These are phyloP conservation scores for Stigmatopora nigra DNA, from an alignment of 2,113 vertebrate genomes.

Conservation along the genomic window DNA sequence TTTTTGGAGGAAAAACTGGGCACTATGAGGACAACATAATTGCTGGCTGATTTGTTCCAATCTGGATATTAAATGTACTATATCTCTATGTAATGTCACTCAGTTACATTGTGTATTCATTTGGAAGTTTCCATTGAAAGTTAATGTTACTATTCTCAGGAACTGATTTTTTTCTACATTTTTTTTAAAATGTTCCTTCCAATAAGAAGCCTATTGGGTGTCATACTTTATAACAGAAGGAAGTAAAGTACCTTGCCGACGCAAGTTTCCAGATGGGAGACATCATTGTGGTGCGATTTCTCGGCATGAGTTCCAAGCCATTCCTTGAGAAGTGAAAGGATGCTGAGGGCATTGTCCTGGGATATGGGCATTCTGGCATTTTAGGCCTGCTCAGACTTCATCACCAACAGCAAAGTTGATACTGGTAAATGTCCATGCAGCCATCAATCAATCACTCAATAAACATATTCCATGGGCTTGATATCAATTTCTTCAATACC, in stretches of 20 bases:
- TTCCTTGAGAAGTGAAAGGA: slow-evolving; percentile 81
- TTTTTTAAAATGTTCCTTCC: no score
- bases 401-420: slow-evolving; percentile 17
- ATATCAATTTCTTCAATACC: slow-evolving; percentile 19
- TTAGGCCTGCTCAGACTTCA: slow-evolving; percentile 36
- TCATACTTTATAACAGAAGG: neutral
- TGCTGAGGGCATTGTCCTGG: slow-evolving; percentile 84
- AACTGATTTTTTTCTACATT: no score
- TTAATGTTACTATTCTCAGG: no score
- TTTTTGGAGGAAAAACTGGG: no score
- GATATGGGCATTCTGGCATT: slow-evolving; percentile 92
- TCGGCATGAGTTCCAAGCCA: slow-evolving; percentile 70
- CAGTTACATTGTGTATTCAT: no score
- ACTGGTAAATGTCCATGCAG: neutral
- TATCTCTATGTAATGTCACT: no score
- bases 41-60: no score
- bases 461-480: neutral
- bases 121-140: no score
- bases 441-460: slow-evolving; percentile 19
- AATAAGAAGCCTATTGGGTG: neutral
- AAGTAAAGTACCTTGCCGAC: slow-evolving; percentile 16
- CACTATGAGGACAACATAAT: no score
- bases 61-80: no score
- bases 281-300: slow-evolving; percentile 42
- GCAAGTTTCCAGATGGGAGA: slow-evolving; percentile 21